phyloP scores from a whole-genome alignment of 2,888 invertebrate genomes.

The Meteorus cinctellus region DNA sequence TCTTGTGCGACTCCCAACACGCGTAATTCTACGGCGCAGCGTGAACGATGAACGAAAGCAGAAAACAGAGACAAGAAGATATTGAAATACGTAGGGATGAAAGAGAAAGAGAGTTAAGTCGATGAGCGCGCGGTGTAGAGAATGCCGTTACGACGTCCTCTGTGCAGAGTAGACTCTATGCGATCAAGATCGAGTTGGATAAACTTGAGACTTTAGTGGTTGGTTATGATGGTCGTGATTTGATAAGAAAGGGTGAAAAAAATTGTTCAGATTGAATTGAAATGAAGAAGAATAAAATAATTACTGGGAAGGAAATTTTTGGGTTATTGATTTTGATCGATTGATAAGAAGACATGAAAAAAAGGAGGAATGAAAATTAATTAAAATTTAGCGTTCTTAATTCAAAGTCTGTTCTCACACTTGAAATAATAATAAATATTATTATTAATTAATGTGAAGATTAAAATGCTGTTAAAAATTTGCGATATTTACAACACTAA shows the following conservation, averaged over 20 bases:
- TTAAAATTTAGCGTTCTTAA: no score
- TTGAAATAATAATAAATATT: no score
- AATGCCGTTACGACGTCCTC: conserved; percentile 57
- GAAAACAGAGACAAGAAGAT: conserved; percentile 27
- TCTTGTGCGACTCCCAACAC: background rate
- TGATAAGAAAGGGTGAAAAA: conserved; percentile 1
- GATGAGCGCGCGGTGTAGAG: conserved; percentile 40
- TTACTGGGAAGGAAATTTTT: no score
- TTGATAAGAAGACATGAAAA: no score
- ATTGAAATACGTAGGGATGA: conserved; percentile 16
- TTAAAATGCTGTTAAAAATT: no score
- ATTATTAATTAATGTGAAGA: no score
- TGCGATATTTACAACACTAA: no score
- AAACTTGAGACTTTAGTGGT: conserved; percentile 50
- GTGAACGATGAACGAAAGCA: conserved; percentile 13
- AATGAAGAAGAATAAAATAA: no score
- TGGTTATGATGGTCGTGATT: background rate
- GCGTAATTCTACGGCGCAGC: background rate
- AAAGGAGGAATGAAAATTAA: no score
- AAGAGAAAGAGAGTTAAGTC: conserved; percentile 32
- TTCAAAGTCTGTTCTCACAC: no score
- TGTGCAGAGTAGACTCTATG: conserved; percentile 15
- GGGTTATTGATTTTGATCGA: no score
- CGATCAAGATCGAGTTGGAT: conserved; percentile 37
- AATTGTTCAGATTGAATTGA: background rate